Evolutionary conservation across 30 jellyfish, hydroid and myxozoan genomes (phyloP), one percentile per base, ranked within the genome.

Genomic region (Nemopilema nomurai): DNA sequence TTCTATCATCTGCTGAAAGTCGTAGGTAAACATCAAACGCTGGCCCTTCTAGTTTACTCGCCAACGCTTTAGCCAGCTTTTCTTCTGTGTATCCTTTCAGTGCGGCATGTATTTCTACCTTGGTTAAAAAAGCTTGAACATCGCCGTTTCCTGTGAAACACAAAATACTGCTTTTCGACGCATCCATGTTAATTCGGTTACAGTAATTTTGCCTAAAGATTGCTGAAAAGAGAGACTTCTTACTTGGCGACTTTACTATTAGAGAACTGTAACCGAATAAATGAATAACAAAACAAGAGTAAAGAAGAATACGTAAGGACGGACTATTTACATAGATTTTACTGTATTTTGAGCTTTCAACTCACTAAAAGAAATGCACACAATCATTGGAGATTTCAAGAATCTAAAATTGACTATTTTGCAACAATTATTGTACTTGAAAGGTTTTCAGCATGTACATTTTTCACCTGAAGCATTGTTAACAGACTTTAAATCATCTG

Each of bases 141-240:
- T 81, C 73, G 21, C 90, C 84, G 18, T 65, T 66, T 32, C 90
- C 80, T n/a, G 33, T 32, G 69, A 81, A 17, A 31, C 90, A 23
- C 33, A 23, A 23, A 24, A 51, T 75, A 18, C 52, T 52, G 85
- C 72, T 31, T 49, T 51, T 57, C 85, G 69, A 69, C 51, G 79
- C 41, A 29, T 75, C 73, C 69, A 57, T 75, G 72, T 18, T 33
- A 75, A 75, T 33, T 75, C 73, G 85, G 85, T 28, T 75, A 75
- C 51, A 75, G 85, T 75, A 75, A 75, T 75, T 73, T 75, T 31
- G 85, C 72, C 68, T 75, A 75, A 51, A 75, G 69, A 69, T 69
- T 69, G 51, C 79, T 57, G 67, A 41, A 75, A 27, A 75, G 69
- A 57, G 85, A 75, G 77, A 16, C 90, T 96, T 91, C 98, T 23